These are phyloP conservation scores for Callocephalon fimbriatum DNA, from an alignment of 2,113 vertebrate species.

Conservation along the genomic window DNA sequence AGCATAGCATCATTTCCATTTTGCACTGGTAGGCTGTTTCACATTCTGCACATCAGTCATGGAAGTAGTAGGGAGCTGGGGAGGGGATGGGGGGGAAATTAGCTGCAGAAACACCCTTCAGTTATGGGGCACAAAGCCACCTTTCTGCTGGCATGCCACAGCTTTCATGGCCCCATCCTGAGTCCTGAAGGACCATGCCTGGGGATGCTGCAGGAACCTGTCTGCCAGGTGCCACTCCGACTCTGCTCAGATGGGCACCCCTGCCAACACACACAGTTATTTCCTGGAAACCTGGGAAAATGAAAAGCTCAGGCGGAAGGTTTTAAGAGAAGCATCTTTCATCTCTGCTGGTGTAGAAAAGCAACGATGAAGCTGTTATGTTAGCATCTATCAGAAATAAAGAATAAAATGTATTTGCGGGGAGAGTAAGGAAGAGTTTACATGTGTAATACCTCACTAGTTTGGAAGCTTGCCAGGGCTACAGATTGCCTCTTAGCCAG, in stretches of 20 bases:
- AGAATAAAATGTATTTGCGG: neutral
- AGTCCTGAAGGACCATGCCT: neutral
- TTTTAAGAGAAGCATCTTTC: neutral
- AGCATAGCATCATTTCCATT: fast-evolving
- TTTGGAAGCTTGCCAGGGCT: neutral
- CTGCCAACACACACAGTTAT: neutral
- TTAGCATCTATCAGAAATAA: neutral
- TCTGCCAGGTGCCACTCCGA: neutral
- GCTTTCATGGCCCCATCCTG: neutral
- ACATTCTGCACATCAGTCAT: neutral
- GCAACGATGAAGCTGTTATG: neutral
- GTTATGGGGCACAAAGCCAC: neutral
- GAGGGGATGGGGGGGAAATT: neutral
- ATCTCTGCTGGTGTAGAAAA: neutral
- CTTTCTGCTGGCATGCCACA: neutral
- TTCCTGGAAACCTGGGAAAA: neutral
- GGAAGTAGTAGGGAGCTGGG: neutral
- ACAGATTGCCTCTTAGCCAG: neutral
- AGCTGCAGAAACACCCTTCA: neutral
- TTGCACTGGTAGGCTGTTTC: neutral
- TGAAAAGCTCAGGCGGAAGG: neutral
- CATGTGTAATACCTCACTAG: neutral
- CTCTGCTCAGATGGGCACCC: neutral
- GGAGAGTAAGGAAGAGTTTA: neutral
- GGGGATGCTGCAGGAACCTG: neutral